A percentile compares a stretch with the other conserved stretches of the same genome.
Evolutionary conservation across 1,140 invertebrate genomes (phyloP).

Genomic region (Marisa cornuarietis): DNA sequence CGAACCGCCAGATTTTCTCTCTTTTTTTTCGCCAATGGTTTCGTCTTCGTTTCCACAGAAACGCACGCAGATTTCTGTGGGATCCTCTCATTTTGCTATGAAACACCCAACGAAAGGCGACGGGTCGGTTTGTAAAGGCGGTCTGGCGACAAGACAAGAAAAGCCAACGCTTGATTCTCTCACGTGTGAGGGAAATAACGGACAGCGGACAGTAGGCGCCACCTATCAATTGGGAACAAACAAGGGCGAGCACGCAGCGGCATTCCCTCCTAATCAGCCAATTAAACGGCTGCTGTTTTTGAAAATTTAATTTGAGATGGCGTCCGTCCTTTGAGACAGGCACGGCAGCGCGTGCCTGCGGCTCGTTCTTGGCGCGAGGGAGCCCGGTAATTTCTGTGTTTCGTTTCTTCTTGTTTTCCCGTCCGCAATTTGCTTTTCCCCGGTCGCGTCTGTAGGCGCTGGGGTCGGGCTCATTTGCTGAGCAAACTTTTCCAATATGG

Average conservation of each 20-base stretch:
- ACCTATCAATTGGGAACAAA: conserved; percentile 21
- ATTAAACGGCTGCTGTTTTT: conserved; percentile 18
- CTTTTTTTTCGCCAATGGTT: no score
- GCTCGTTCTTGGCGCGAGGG: not conserved
- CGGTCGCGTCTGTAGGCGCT: conserved; percentile 21
- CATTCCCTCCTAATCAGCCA: conserved; percentile 16
- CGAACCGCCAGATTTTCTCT: no score
- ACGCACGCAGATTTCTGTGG: no score
- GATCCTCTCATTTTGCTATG: no score
- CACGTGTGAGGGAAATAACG: not conserved
- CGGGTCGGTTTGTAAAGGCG: no score
- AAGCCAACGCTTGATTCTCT: not conserved
- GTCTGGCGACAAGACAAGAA: no score
- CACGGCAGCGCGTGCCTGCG: conserved; percentile 17
- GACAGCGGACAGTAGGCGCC: not conserved
- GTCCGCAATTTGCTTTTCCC: conserved; percentile 18
- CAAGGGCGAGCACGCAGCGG: not conserved
- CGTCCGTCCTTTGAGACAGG: conserved; percentile 12
- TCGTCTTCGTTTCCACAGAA: no score
- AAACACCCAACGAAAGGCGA: no score
- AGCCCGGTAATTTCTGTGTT: conserved; percentile 22
- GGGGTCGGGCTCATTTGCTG: conserved; percentile 21
- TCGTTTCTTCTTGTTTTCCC: conserved; percentile 15
- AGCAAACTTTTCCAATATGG: conserved; percentile 22
- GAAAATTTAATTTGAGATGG: conserved; percentile 22